Evolutionary conservation across 2,113 vertebrate species (phyloP).

Genomic region (Neotoma lepida): DNA sequence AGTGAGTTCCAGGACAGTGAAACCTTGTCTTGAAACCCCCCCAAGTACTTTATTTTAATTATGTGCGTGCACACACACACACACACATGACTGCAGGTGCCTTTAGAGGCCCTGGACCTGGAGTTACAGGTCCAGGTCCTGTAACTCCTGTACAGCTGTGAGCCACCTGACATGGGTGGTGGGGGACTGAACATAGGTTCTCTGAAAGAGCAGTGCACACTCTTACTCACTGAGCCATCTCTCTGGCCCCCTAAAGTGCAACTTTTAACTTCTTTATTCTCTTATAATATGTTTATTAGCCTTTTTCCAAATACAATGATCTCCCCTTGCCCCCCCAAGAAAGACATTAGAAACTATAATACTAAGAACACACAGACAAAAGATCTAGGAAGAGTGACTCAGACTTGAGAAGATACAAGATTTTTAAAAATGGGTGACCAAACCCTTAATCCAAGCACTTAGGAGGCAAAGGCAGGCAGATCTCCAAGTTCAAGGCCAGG

Average conservation of each 20-base stretch:
- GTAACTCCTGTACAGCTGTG: neutral
- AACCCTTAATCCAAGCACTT: neutral
- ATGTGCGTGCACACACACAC: neutral
- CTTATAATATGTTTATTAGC: neutral
- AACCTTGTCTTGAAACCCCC: neutral
- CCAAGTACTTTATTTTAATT: neutral
- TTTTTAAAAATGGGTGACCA: neutral
- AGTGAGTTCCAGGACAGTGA: neutral
- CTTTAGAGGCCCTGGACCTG: neutral
- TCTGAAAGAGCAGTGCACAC: neutral
- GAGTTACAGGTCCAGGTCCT: too few relatives aligned
- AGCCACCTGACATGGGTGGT: neutral
- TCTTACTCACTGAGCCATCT: neutral
- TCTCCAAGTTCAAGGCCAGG: neutral
- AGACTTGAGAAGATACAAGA: constrained; percentile 51
- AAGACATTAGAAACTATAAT: neutral
- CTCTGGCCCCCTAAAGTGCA: neutral
- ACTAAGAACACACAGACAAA: constrained; percentile 15
- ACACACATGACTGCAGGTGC: neutral
- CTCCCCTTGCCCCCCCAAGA: neutral
- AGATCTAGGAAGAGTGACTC: constrained; percentile 54
- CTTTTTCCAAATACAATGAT: constrained; percentile 4
- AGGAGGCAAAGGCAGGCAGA: neutral
- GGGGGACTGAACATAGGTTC: neutral
- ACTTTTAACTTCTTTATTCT: constrained; percentile 21